A percentile compares a stretch with the other conserved stretches of the same genome.
Evolutionary conservation across 2,113 vertebrate species (phyloP).

Genomic region (Epinephelus fuscoguttatus): DNA sequence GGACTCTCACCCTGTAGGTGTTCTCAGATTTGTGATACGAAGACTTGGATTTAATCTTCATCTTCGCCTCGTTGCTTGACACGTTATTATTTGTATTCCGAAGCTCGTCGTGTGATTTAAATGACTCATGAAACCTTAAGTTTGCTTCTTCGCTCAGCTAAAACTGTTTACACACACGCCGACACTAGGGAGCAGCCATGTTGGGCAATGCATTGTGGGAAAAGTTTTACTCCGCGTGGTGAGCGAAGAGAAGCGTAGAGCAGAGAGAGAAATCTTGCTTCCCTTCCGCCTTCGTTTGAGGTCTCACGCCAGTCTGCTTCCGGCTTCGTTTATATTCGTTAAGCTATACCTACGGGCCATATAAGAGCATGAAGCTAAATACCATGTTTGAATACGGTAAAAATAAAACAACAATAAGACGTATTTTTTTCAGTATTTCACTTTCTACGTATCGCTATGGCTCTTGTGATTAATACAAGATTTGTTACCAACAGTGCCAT

Average conservation of each 20-base stretch:
- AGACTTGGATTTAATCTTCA: constrained; percentile 88
- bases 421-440: too few species aligned
- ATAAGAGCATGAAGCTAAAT: neutral
- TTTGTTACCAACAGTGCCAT: too few species aligned
- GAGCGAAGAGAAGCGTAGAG: neutral
- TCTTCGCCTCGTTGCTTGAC: constrained; percentile 43
- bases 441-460: too few species aligned
- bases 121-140: constrained; percentile 20
- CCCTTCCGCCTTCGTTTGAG: constrained; percentile 64
- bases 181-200: constrained; percentile 71
- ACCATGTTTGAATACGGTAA: too few species aligned
- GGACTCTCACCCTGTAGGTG: constrained; percentile 90
- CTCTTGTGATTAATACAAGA: too few species aligned
- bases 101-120: neutral
- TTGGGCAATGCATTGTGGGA: constrained; percentile 68
- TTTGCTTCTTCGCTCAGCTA: neutral
- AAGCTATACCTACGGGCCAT: neutral
- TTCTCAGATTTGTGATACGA: constrained; percentile 93
- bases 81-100: neutral
- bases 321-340: neutral
- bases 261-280: fast-evolving
- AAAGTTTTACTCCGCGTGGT: constrained; percentile 61
- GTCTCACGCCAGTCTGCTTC: neutral
- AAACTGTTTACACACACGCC: constrained; percentile 78
- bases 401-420: too few species aligned